Conservation (phyloP, 2,113 vertebrate genomes). For the Artemisiospiza belli region DNA sequence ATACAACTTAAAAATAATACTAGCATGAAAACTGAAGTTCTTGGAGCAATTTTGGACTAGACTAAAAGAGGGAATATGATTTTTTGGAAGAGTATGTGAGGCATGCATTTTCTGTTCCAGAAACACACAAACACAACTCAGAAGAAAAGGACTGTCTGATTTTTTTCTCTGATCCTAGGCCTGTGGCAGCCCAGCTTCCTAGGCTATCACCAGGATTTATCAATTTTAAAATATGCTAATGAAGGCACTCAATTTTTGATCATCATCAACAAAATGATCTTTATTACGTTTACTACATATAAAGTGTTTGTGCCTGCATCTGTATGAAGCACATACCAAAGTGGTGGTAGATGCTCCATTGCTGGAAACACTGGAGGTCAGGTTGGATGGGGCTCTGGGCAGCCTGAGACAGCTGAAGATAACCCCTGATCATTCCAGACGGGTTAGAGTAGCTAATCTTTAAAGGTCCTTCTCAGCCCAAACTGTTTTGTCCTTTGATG, state of each 20-base stretch:
- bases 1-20: not conserved
- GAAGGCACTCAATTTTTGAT: not conserved
- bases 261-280: not conserved
- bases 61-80: not conserved
- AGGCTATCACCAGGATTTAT: not conserved
- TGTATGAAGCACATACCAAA: not conserved
- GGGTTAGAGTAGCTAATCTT: not conserved
- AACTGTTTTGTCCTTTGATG: not conserved
- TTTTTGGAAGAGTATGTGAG: not conserved
- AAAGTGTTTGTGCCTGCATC: fast-evolving
- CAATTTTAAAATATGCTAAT: not conserved
- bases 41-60: not conserved
- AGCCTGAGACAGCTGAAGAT: not conserved
- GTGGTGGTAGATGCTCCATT: too few relatives aligned
- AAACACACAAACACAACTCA: not conserved
- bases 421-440: not conserved
- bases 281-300: not conserved
- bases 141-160: not conserved
- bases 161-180: not conserved
- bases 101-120: not conserved
- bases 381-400: not conserved
- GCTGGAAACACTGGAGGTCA: not conserved
- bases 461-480: not conserved
- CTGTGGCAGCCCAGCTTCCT: not conserved
- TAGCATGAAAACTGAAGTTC: not conserved